Evolutionary conservation across 2,113 vertebrate genomes (phyloP), one percentile per base, ranked within the genome.

Genomic region (Abramis brama): DNA sequence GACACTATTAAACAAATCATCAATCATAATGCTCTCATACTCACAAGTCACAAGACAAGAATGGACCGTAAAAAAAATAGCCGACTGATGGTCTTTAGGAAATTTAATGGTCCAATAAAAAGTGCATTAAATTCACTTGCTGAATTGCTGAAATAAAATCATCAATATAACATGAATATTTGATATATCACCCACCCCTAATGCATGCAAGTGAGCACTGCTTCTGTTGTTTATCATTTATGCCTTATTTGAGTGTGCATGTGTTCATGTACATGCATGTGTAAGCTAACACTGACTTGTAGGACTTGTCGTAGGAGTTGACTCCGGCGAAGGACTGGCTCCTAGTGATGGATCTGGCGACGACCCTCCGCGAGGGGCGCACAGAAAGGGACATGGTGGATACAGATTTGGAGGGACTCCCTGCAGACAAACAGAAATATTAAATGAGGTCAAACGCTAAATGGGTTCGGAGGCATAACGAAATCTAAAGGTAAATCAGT

Each of bases 301-400:
- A 96, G 33, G 94, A 90, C 86, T 96, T 96, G 89, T 98, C 96
- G 80, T 95, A 93, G 19, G 95, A 95, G 94, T 98, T 97, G 92
- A 98, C 97, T 84, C 97, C 98, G 4, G 97, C 97, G 17, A 98
- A 99, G 85, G 97, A 98, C 92, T 99, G 97, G 93, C 97, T 99
- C 92, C 98, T 99, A 97, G 89, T 97, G 95, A 99, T 96, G 94
- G 95, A 95, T 92, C 93, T 94, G 90, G 94, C 91, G 64, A 95
- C 92, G 90, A 95, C 92, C 82, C 95, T 96, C 89, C 96, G 96
- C 90, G 95, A 93, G 0, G 97, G 97, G 83, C 96, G 96, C 92
- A 95, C 95, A 1, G 97, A 97, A 89, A 99, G 96, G 8, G 97
- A 98, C 97, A 99, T 99, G 87, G 96, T 97, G 89, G 97, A 99